Conservation (phyloP, 1,140 invertebrate genomes). For the Trachymyrmex cornetzi region DNA sequence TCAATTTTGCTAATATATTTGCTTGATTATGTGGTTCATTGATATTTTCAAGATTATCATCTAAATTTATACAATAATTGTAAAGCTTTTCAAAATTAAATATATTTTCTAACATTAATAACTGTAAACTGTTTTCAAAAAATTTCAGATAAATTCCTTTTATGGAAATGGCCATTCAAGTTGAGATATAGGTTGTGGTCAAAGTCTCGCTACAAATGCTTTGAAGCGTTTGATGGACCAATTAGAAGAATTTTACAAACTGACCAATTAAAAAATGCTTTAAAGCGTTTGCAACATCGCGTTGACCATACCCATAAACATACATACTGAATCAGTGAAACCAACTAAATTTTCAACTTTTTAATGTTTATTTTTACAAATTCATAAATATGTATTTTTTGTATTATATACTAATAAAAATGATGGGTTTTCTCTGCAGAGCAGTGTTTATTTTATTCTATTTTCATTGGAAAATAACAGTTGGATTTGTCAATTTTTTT, state of each 20-base stretch:
- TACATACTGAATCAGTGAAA: not conserved
- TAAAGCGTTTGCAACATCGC: too few species aligned
- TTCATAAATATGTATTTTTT: not conserved
- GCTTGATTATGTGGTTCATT: not conserved
- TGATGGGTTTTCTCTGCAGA: not conserved
- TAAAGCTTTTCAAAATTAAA: not conserved
- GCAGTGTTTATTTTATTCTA: not conserved
- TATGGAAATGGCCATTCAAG: not conserved
- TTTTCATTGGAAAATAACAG: not conserved
- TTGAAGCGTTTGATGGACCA: too few species aligned
- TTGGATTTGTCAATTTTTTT: not conserved
- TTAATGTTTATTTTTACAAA: not conserved
- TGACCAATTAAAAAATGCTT: too few species aligned
- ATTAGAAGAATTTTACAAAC: too few species aligned
- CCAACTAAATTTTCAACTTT: not conserved
- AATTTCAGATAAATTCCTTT: not conserved
- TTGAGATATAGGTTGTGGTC: not conserved
- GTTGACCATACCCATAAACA: not conserved
- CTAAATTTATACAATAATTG: not conserved
- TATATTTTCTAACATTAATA: not conserved
- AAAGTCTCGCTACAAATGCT: too few species aligned
- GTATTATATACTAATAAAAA: not conserved
- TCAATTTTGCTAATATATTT: not conserved
- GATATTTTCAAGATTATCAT: not conserved
- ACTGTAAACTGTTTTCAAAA: not conserved